These are phyloP conservation scores for Anoplolepis gracilipes DNA, from an alignment of 1,140 invertebrate genomes.

Conservation along the genomic window DNA sequence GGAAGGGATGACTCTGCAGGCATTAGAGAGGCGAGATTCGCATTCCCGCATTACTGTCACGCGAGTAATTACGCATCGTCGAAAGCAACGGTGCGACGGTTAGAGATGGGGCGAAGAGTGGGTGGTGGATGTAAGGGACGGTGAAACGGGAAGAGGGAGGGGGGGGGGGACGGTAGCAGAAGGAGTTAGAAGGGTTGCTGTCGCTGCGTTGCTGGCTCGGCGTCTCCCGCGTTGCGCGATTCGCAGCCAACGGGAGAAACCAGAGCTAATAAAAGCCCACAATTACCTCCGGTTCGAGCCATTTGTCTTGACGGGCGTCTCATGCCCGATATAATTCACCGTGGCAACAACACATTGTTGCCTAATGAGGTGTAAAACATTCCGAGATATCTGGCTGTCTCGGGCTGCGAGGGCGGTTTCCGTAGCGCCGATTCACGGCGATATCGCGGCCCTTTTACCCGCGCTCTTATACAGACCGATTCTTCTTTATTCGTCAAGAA, in stretches of 20 bases:
- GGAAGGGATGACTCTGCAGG: conserved; percentile 38
- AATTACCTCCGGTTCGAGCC: conserved; percentile 86
- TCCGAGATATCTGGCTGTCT: conserved; percentile 83
- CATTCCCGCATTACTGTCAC: conserved; percentile 84
- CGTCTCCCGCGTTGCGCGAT: conserved; percentile 68
- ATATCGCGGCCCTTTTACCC: conserved; percentile 35
- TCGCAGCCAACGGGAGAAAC: conserved; percentile 74
- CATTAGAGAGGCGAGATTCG: conserved; percentile 75
- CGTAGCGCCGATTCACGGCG: conserved; percentile 63
- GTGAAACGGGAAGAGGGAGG: conserved; percentile 41
- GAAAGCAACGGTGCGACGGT: conserved; percentile 54
- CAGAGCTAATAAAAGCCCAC: conserved; percentile 86
- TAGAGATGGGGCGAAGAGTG: conserved; percentile 8
- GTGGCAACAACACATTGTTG: conserved; percentile 86
- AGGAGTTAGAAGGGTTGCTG: conserved; percentile 59
- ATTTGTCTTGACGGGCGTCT: conserved; percentile 85
- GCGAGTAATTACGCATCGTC: conserved; percentile 83
- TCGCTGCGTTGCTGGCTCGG: conserved; percentile 56
- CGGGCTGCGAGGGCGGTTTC: conserved; percentile 71
- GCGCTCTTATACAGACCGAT: conserved; percentile 26
- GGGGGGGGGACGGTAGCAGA: too few relatives aligned
- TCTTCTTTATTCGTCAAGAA: conserved; percentile 1
- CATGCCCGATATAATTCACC: conserved; percentile 86
- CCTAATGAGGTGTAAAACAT: conserved; percentile 86
- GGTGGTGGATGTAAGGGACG: conserved; percentile 48